A percentile compares a stretch with the other conserved stretches of the same genome.
Conservation (phyloP, 1,140 invertebrate genomes). For the Euwallacea fornicatus region DNA sequence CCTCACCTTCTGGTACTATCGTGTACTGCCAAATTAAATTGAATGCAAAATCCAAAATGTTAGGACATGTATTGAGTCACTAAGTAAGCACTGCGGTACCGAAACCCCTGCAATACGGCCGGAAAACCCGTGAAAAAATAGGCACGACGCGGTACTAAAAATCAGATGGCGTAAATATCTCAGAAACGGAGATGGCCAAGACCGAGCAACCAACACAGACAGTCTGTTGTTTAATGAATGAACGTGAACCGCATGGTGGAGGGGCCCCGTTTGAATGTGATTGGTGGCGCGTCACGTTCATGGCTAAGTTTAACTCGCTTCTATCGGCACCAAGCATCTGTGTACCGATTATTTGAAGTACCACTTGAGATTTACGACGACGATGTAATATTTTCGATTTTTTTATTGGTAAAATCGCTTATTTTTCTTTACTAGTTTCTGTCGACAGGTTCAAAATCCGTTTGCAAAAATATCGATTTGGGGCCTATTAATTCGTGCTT, state of each 20-base stretch:
- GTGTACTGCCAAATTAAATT: slow-evolving; percentile 3
- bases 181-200: slow-evolving; percentile 19
- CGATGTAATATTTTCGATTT: background rate
- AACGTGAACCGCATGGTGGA: slow-evolving; percentile 27
- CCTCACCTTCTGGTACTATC: slow-evolving; percentile 23
- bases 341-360: background rate
- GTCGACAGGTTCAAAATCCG: background rate
- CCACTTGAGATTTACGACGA: background rate
- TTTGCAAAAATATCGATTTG: background rate
- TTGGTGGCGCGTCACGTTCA: slow-evolving; percentile 32
- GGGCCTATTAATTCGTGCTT: background rate
- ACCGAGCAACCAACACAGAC: slow-evolving; percentile 27
- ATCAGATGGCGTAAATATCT: slow-evolving; percentile 27
- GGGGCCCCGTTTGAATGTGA: slow-evolving; percentile 19
- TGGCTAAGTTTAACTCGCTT: slow-evolving; percentile 22
- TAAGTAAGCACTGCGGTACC: slow-evolving; percentile 1
- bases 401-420: background rate
- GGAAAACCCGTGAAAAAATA: slow-evolving; percentile 4
- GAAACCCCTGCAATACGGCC: background rate
- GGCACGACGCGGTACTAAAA: slow-evolving; percentile 14
- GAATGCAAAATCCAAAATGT: slow-evolving; percentile 1
- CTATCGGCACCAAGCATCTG: background rate
- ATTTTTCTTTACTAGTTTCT: background rate
- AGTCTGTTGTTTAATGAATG: slow-evolving; percentile 30
- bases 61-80: slow-evolving; percentile 6